Percentiles rank a stretch among this genome's conserved stretches.
Conservation (phyloP, 2,113 vertebrate species). For the Burhinus bistriatus region DNA sequence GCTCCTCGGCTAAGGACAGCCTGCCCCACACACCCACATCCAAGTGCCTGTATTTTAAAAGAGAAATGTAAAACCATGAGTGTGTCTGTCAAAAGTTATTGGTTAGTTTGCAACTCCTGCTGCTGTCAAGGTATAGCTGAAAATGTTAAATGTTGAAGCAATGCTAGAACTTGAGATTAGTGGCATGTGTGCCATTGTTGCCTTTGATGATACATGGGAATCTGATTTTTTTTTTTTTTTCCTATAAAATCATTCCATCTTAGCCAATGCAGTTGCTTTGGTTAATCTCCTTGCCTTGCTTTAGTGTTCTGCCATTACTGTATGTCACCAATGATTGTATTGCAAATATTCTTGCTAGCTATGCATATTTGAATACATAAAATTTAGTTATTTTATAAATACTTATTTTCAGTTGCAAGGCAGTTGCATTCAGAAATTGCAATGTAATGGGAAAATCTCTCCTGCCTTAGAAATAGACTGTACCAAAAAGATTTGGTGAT, state of each 20-base stretch:
- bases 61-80: not conserved
- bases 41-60: constrained; percentile 80
- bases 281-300: not conserved
- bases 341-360: not conserved
- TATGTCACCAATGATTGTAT: not conserved
- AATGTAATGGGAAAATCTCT: not conserved
- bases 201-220: not conserved
- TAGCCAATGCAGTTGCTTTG: not conserved
- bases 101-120: not conserved
- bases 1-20: constrained; percentile 83
- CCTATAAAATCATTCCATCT: not conserved
- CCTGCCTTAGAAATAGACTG: not conserved
- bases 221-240: not conserved
- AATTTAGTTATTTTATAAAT: not conserved
- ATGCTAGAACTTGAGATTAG: not conserved
- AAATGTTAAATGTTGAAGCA: not conserved
- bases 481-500: not conserved
- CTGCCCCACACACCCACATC: constrained; percentile 90
- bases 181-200: not conserved
- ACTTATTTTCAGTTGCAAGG: not conserved
- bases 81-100: not conserved
- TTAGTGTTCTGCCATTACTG: not conserved
- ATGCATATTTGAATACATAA: not conserved
- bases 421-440: not conserved
- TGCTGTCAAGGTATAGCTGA: not conserved